These are phyloP conservation scores for Macrotrachela quadricornifera DNA, from an alignment of 1,140 invertebrate species.

Conservation along the genomic window DNA sequence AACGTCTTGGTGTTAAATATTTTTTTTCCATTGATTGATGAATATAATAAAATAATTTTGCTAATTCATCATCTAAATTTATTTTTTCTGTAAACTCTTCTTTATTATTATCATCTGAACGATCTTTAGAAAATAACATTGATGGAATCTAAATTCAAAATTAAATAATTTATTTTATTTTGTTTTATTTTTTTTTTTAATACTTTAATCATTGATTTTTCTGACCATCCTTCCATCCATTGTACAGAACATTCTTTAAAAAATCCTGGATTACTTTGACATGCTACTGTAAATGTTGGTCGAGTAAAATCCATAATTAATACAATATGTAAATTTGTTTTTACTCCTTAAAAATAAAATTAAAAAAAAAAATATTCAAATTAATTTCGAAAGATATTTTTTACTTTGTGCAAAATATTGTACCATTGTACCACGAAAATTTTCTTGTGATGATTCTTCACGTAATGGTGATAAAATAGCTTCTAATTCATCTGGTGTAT, in stretches of 20 bases:
- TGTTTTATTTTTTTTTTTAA: neutral
- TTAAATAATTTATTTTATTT: no score
- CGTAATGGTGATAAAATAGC: constrained; percentile 44
- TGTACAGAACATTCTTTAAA: constrained; percentile 50
- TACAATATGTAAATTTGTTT: constrained; percentile 56
- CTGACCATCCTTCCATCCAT: constrained; percentile 44
- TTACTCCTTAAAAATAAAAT: constrained; percentile 50
- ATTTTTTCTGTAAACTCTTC: no score
- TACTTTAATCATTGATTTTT: constrained; percentile 37
- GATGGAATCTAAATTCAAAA: no score
- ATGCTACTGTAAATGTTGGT: constrained; percentile 41
- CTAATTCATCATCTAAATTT: no score
- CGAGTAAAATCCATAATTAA: constrained; percentile 57
- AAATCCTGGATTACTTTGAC: constrained; percentile 55
- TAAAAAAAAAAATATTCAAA: neutral
- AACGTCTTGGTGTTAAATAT: constrained; percentile 13
- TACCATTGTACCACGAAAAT: constrained; percentile 44
- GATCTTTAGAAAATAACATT: no score
- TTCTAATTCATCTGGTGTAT: constrained; percentile 56
- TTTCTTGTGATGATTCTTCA: constrained; percentile 45
- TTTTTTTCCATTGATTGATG: no score
- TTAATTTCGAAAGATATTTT: constrained; percentile 12
- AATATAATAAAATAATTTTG: no score
- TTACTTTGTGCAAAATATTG: constrained; percentile 51
- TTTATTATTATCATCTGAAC: no score